phyloP scores from a whole-genome alignment of 1,140 invertebrate genomes.

The Hermetia illucens region DNA sequence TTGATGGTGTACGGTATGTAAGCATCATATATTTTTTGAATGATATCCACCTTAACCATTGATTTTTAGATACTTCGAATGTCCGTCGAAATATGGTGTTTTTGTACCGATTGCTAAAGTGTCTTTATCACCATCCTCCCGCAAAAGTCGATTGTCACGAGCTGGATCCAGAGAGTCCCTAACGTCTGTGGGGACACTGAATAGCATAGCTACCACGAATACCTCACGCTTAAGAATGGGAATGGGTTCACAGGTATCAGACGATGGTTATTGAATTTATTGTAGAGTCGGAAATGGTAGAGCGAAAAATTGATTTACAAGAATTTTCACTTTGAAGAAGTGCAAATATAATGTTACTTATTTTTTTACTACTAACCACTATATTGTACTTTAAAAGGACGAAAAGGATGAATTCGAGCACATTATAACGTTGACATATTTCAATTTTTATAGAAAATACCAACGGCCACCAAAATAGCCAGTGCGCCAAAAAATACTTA shows the following conservation, averaged over 20 bases:
- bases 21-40: neutral
- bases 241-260: slow-evolving; percentile 32
- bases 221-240: slow-evolving; percentile 30
- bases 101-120: slow-evolving; percentile 86
- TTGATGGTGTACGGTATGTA: slow-evolving; percentile 62
- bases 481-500: slow-evolving; percentile 27
- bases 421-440: neutral
- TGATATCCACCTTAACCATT: slow-evolving; percentile 1
- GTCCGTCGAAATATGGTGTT: slow-evolving; percentile 74
- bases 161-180: slow-evolving; percentile 76
- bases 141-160: slow-evolving; percentile 49
- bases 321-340: no score
- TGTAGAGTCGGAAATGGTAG: no score
- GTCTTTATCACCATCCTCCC: slow-evolving; percentile 61
- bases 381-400: no score
- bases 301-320: no score
- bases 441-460: slow-evolving; percentile 1
- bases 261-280: no score
- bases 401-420: no score
- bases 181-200: slow-evolving; percentile 55
- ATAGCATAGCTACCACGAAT: slow-evolving; percentile 49
- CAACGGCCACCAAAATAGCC: slow-evolving; percentile 12
- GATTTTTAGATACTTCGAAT: slow-evolving; percentile 79
- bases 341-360: no score
- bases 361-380: no score